phyloP scores from a whole-genome alignment of 2,797 vertebrate genomes.

The Emys orbicularis region DNA sequence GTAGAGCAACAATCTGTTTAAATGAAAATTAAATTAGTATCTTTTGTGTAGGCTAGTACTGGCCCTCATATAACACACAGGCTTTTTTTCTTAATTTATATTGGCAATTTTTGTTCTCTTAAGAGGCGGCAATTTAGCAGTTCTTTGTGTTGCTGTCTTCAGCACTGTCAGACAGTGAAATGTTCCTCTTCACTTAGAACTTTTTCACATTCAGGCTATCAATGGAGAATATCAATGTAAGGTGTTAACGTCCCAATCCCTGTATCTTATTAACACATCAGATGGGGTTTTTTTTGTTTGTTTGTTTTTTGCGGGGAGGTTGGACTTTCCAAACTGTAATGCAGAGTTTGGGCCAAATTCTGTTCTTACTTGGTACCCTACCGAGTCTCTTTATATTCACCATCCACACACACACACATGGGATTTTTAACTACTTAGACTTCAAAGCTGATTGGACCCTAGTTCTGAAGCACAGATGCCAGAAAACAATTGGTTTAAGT shows the following conservation, averaged over 20 bases:
- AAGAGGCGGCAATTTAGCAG: neutral
- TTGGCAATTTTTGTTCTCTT: neutral
- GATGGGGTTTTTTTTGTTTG: neutral
- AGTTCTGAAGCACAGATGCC: neutral
- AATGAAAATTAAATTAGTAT: neutral
- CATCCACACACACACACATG: neutral
- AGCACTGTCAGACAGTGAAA: neutral
- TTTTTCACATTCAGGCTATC: neutral
- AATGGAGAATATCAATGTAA: neutral
- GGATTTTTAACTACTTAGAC: neutral
- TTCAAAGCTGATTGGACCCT: neutral
- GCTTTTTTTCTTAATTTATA: neutral
- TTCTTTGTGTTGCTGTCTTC: neutral
- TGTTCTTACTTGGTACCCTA: neutral
- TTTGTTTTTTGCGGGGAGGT: neutral
- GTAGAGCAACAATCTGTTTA: neutral
- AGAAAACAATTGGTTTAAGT: neutral
- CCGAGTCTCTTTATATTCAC: neutral
- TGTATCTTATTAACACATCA: neutral
- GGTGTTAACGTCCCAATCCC: neutral
- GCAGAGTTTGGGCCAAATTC: neutral
- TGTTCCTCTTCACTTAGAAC: neutral
- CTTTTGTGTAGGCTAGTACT: neutral
- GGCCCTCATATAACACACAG: too few relatives aligned
- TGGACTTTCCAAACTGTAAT: neutral